Base-by-base conservation (phyloP, 1,140 invertebrate species). In the Riptortus pedestris region DNA sequence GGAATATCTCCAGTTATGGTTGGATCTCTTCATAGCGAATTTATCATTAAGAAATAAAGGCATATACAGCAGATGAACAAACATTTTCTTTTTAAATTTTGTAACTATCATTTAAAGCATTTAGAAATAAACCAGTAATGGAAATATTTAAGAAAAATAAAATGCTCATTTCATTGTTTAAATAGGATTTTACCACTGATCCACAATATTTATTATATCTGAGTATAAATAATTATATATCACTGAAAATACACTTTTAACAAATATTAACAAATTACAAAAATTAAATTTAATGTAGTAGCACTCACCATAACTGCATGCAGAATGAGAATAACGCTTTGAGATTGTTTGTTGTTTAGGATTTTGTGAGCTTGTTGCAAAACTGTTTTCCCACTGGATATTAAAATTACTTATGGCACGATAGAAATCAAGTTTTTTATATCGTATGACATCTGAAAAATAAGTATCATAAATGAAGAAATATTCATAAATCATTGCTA, bases 281-380 rank as follows among this genome's bases (percentile, higher is more conserved):
- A n/a, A n/a, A n/a, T n/a, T n/a, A n/a, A n/a, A n/a, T n/a, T n/a
- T n/a, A n/a, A n/a, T n/a, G n/a, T n/a, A n/a, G n/a, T n/a, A n/a
- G n/a, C n/a, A 64, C 67, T 65, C 69, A 74, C 73, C 82, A 73
- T 85, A 81, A 63, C 87, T 84, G 71, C 87, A 93, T 48, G 92
- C 89, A 67, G 90, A 85, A 80, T 96, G 93, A 0, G 92, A 94
- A 77, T 93, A 94, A 66, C 93, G 80, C 74, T 91, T 91, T 2
- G 89, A 85, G 67, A 96, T 93, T 18, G 81, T 83, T 18, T 83
- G 82, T 48, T 78, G 72, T 71, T 80, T 79, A 61, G 27, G 26
- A 27, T 81, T 77, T 57, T 70, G n/a, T n/a, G n/a, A n/a, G n/a
- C n/a, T n/a, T n/a, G n/a, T 73, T 52, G 79, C 74, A 9, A 75